Evolutionary conservation across 2,888 invertebrate genomes (phyloP), one percentile per base, ranked within the genome.

Genomic region (Caradrina clavipalpis): DNA sequence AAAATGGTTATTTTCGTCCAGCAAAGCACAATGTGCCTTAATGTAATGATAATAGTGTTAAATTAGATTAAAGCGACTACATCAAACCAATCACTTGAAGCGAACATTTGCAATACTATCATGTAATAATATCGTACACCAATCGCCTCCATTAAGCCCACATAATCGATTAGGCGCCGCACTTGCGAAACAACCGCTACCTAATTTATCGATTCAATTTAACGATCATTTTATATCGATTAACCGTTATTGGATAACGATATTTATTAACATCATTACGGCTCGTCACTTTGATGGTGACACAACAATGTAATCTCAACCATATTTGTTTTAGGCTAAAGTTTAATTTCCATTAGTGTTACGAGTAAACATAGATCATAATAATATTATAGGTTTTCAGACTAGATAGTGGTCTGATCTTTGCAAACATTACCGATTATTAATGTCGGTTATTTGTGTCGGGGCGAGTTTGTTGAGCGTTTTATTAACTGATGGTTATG

Each of bases 191-290:
- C 81, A 77, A 76, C 84, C 68, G 79, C 76, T 81, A 76, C 69
- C 66, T 76, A 81, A 84, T 81, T 74, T 72, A 80, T 83, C 85
- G 84, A 80, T 80, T 82, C 74, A 84, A 83, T 84, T 84, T 82
- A 80, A 82, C 82, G 78, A 78, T 83, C 70, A 82, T 84, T 82
- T 82, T 84, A 80, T 82, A 83, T 82, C 80, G 83, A 84, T 82
- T 80, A 80, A 73, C 73, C 47, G 76, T 84, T 76, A 78, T 82
- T 78, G 75, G 72, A 74, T 84, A 82, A 76, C 73, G 65, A 80
- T 82, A 69, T 79, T 74, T 80, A 80, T 72, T 77, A 77, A 73
- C 47, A 76, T 70, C 63, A 80, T 81, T 80, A 76, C 35, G 21
- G 73, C 62, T 68, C 77, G 67, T 80, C 83, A 74, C 71, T 83